Evolutionary conservation across 2,113 vertebrate species (phyloP).

Genomic region (Thymallus thymallus): DNA sequence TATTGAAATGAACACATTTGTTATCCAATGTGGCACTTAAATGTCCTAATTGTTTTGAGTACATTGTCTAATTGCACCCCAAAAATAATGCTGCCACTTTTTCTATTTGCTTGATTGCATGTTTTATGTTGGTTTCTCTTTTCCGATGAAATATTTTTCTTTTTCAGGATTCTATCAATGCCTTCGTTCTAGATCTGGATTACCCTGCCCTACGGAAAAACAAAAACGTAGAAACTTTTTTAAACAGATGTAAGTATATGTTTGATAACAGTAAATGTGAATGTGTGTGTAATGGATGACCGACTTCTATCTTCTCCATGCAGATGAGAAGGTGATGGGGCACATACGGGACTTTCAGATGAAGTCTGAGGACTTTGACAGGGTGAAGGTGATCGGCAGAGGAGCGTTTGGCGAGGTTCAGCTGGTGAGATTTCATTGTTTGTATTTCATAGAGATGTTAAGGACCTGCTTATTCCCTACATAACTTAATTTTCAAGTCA

Average conservation of each 20-base stretch:
- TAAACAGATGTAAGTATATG: constrained; percentile 93
- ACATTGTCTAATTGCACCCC: no score
- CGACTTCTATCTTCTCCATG: constrained; percentile 2
- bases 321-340: constrained; percentile 91
- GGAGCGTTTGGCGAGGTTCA: constrained; percentile 98
- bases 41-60: no score
- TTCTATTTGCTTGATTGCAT: no score
- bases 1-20: no score
- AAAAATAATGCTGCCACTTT: no score
- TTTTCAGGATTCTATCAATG: constrained; percentile 92
- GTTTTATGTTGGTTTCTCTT: background rate
- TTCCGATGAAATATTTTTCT: background rate
- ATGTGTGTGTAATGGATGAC: background rate
- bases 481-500: background rate
- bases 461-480: background rate
- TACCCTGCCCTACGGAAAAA: constrained; percentile 97
- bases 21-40: no score
- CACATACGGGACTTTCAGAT: constrained; percentile 89
- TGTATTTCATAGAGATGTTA: background rate
- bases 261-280: background rate
- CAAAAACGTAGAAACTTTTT: constrained; percentile 98
- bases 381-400: constrained; percentile 97
- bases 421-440: constrained; percentile 83
- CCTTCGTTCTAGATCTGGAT: constrained; percentile 94
- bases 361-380: constrained; percentile 98